Conservation (phyloP, 2,888 invertebrate species). For the Rhagonycha lutea region DNA sequence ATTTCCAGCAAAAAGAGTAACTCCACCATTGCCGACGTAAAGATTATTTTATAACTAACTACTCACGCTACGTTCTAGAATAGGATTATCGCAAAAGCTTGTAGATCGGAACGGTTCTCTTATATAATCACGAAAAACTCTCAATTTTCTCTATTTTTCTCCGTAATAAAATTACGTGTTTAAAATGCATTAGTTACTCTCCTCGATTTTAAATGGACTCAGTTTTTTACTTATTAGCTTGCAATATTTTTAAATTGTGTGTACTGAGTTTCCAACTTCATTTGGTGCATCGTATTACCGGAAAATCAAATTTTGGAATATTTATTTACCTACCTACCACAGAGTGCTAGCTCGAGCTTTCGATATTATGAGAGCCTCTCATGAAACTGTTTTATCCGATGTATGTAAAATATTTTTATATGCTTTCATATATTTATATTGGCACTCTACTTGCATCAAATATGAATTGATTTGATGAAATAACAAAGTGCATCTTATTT, state of each 20-base stretch:
- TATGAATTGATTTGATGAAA: constrained; percentile 1
- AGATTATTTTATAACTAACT: constrained; percentile 18
- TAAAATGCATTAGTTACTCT: constrained; percentile 15
- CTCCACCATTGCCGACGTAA: constrained; percentile 20
- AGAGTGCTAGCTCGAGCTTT: not conserved
- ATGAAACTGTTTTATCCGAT: constrained; percentile 14
- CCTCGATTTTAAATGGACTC: not conserved
- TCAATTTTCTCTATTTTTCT: constrained; percentile 34
- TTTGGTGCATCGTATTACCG: not conserved
- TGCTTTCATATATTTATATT: constrained; percentile 15
- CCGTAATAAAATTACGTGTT: constrained; percentile 14
- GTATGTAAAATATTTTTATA: constrained; percentile 6
- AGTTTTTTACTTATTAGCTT: not conserved
- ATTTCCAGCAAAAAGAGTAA: not conserved
- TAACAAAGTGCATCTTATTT: not conserved
- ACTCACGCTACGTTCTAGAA: constrained; percentile 30
- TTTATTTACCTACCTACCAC: constrained; percentile 19
- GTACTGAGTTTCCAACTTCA: not conserved
- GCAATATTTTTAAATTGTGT: not conserved
- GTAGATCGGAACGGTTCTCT: constrained; percentile 35
- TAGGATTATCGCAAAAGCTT: constrained; percentile 40
- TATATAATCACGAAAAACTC: constrained; percentile 39
- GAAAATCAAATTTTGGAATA: constrained; percentile 23
- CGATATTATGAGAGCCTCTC: constrained; percentile 6
- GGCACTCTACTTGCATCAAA: constrained; percentile 1